Percentiles rank a stretch among this genome's conserved stretches.
Conservation (phyloP, 2,888 invertebrate species). For the Apamea crenata region DNA sequence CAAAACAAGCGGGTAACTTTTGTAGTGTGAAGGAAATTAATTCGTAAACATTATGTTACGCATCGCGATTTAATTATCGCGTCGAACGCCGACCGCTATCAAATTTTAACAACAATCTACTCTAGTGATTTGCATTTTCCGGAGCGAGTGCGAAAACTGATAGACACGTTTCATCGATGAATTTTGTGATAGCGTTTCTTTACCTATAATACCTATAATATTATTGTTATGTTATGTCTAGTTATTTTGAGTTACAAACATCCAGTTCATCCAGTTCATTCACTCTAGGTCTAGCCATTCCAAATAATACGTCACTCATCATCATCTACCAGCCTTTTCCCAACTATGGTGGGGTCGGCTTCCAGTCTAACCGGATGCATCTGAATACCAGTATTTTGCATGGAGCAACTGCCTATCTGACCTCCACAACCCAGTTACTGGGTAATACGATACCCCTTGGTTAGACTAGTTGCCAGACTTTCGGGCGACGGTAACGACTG, state of each 20-base stretch:
- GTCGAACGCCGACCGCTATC: conserved; percentile 1
- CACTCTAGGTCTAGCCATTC: background rate
- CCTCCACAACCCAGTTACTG: no score
- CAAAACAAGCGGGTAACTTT: conserved; percentile 4
- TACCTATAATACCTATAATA: conserved; percentile 3
- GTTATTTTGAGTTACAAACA: background rate
- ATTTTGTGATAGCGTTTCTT: conserved; percentile 9
- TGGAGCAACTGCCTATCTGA: no score
- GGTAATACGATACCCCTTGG: no score
- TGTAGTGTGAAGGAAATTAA: conserved; percentile 17
- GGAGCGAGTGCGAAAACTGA: conserved; percentile 4
- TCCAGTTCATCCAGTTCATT: background rate
- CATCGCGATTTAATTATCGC: conserved; percentile 13
- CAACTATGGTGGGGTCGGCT: no score
- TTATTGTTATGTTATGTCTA: background rate
- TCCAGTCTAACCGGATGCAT: no score
- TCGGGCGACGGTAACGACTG: no score
- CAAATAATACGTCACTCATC: background rate
- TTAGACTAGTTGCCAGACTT: no score
- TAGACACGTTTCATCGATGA: conserved; percentile 12
- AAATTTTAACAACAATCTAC: conserved; percentile 27
- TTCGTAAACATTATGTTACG: conserved; percentile 11
- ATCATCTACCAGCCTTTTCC: no score
- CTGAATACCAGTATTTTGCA: no score
- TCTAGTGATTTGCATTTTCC: conserved; percentile 38